phyloP scores from a whole-genome alignment of 2,797 vertebrate species.

The Phylloscopus collybita region DNA sequence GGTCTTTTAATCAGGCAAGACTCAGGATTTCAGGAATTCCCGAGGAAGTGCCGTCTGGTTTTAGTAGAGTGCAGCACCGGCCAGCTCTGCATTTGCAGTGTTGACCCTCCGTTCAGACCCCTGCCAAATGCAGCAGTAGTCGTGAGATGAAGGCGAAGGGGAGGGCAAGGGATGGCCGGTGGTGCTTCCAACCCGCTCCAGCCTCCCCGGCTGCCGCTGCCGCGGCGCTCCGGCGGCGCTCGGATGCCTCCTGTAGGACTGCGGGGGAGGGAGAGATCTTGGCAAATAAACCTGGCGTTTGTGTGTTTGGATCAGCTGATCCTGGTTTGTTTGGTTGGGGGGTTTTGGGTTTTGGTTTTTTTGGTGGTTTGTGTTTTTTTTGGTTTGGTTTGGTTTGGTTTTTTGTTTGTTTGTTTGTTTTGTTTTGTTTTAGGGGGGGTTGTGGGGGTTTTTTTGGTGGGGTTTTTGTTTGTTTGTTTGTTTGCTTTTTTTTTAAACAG shows the following conservation, averaged over 20 bases:
- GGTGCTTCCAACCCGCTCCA: neutral
- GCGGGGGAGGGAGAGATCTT: neutral
- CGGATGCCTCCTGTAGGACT: conserved; percentile 69
- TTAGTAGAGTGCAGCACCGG: neutral
- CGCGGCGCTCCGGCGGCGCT: neutral
- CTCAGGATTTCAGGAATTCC: neutral
- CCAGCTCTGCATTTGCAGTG: neutral
- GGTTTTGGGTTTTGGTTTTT: too few relatives aligned
- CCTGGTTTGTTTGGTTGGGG: neutral
- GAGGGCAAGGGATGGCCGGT: neutral
- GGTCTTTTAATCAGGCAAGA: neutral
- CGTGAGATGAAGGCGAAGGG: neutral
- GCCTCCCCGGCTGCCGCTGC: neutral
- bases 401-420: too few relatives aligned
- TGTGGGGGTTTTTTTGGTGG: too few relatives aligned
- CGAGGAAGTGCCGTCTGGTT: neutral
- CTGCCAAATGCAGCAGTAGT: rapidly evolving
- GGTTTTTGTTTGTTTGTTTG: too few relatives aligned
- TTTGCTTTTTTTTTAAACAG: neutral
- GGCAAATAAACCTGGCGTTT: rapidly evolving
- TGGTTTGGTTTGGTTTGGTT: too few relatives aligned
- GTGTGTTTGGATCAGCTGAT: rapidly evolving
- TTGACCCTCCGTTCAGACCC: neutral
- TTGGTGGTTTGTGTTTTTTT: too few relatives aligned
- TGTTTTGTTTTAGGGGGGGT: too few relatives aligned